Conservation (phyloP, 1,140 invertebrate genomes). For the Drosophila tsacasi region DNA sequence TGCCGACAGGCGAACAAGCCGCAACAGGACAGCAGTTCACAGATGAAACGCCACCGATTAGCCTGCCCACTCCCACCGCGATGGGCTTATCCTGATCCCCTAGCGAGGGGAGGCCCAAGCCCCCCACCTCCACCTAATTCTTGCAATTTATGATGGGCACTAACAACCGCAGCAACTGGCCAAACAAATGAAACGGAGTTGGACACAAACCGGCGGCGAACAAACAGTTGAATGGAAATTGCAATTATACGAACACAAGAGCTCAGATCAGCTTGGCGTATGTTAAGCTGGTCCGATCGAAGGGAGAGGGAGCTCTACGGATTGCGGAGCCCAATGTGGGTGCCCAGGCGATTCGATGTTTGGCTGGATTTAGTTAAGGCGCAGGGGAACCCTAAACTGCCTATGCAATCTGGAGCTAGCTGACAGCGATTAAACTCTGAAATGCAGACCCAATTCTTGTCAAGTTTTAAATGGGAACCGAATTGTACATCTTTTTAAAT, state of each 20-base stretch:
- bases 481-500: not conserved
- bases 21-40: conserved; percentile 30
- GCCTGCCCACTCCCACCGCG: conserved; percentile 40
- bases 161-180: conserved; percentile 64
- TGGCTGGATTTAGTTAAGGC: conserved; percentile 38
- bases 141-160: conserved; percentile 78
- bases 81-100: conserved; percentile 4
- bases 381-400: conserved; percentile 47
- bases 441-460: not conserved
- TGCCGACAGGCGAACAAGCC: conserved; percentile 63
- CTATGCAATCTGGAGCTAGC: conserved; percentile 48
- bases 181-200: conserved; percentile 67
- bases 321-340: conserved; percentile 37
- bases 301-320: conserved; percentile 2
- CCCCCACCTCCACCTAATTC: conserved; percentile 19
- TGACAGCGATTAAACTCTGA: conserved; percentile 50
- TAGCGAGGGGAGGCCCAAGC: not conserved
- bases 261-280: conserved; percentile 14
- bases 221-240: conserved; percentile 81
- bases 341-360: conserved; percentile 32
- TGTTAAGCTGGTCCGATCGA: conserved; percentile 11
- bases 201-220: conserved; percentile 55
- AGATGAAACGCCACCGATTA: conserved; percentile 82
- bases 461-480: too few species aligned
- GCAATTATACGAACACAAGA: conserved; percentile 69